Evolutionary conservation across 2,113 vertebrate genomes (phyloP).

Genomic region (Guaruba guarouba): DNA sequence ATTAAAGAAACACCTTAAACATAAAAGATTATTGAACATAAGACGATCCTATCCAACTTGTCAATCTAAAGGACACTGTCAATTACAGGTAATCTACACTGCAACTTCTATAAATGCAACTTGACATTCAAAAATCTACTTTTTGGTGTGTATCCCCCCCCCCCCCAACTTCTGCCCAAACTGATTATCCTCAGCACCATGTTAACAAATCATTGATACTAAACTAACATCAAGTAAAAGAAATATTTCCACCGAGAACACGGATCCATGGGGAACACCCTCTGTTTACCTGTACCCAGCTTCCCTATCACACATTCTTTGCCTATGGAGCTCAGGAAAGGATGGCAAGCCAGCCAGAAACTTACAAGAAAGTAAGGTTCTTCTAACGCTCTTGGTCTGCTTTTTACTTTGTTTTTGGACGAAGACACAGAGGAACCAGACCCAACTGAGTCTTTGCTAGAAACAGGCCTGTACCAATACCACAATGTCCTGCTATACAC

Average conservation of each 20-base stretch:
- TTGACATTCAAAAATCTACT: conserved; percentile 62
- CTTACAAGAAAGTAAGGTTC: background rate
- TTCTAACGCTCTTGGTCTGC: background rate
- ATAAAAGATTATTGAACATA: conserved; percentile 68
- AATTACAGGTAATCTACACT: conserved; percentile 56
- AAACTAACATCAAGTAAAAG: conserved; percentile 14
- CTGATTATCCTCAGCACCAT: conserved; percentile 42
- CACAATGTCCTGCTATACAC: background rate
- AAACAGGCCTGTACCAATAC: background rate
- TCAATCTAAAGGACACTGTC: conserved; percentile 69
- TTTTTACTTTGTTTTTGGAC: background rate
- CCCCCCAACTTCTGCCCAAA: conserved; percentile 61
- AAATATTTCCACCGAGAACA: background rate
- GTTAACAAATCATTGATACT: conserved; percentile 16
- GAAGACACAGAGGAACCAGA: background rate
- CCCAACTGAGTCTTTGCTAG: background rate
- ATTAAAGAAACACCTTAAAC: conserved; percentile 66
- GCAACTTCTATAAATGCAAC: conserved; percentile 60
- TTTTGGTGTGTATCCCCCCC: background rate
- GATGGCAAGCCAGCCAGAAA: background rate
- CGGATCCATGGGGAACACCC: background rate
- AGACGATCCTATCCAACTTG: conserved; percentile 68
- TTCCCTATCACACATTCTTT: background rate
- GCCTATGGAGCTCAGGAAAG: background rate
- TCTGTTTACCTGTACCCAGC: background rate